Percentiles rank a stretch among this genome's conserved stretches.
phyloP scores from a whole-genome alignment of 2,888 invertebrate genomes.

The Rotaria magnacalcarata region DNA sequence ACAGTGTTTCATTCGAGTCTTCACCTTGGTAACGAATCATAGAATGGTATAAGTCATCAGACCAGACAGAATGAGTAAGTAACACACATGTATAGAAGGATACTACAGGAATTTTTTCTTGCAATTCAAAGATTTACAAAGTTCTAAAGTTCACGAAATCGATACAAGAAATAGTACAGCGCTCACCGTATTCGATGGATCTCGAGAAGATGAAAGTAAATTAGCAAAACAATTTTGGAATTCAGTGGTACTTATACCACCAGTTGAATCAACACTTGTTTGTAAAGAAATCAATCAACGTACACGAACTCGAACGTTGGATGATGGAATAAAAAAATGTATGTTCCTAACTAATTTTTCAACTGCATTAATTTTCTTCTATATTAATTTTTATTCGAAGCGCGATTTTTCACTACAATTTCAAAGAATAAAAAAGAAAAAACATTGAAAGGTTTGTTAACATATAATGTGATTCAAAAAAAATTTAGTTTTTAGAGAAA shows the following conservation, averaged over 20 bases:
- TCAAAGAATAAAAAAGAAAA: not conserved
- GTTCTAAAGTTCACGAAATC: not conserved
- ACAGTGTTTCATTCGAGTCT: not conserved
- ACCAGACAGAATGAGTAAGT: not conserved
- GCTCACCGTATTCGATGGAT: not conserved
- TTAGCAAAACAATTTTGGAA: conserved; percentile 33
- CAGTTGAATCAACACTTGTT: conserved; percentile 3
- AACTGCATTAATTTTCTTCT: too few relatives aligned
- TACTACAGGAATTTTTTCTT: not conserved
- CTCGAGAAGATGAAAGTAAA: not conserved
- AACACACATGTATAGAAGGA: not conserved
- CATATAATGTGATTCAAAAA: too few relatives aligned
- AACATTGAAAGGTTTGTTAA: not conserved
- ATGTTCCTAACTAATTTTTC: not conserved
- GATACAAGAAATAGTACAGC: not conserved
- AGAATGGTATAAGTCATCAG: not conserved
- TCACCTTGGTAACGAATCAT: not conserved
- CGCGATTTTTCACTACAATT: not conserved
- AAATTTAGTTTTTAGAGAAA: not conserved
- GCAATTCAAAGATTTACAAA: not conserved
- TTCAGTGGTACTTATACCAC: not conserved
- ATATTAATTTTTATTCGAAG: not conserved
- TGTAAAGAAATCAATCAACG: conserved; percentile 34
- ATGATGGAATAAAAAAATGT: not conserved
- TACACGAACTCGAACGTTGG: not conserved